A percentile compares a stretch with the other conserved stretches of the same genome.
phyloP scores from a whole-genome alignment of 2,888 invertebrate species.

The Pocota personata region DNA sequence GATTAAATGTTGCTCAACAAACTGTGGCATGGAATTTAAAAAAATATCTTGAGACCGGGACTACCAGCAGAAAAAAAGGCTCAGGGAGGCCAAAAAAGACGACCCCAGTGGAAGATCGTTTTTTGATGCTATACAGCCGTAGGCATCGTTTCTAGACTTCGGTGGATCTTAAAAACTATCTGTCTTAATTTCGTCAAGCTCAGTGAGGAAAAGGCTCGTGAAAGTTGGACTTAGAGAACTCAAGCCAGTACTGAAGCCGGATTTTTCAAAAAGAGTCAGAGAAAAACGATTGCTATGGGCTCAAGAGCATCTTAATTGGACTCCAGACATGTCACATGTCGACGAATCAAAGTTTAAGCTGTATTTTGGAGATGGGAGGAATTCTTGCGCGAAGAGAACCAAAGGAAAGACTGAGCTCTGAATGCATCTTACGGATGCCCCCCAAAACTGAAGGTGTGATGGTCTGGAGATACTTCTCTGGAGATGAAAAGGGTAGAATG shows the following conservation, averaged over 20 bases:
- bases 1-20: not conserved
- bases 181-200: not conserved
- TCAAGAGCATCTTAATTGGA: not conserved
- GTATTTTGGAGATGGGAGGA: not conserved
- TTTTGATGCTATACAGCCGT: too few species aligned
- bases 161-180: too few species aligned
- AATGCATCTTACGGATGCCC: not conserved
- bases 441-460: constrained; percentile 1
- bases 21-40: not conserved
- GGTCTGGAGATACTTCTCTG: constrained; percentile 3
- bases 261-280: not conserved
- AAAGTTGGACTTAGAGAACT: not conserved
- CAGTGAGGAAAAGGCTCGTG: not conserved
- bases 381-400: not conserved
- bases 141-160: too few species aligned
- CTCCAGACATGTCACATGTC: not conserved
- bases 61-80: not conserved
- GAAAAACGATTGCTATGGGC: not conserved
- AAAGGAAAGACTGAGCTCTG: not conserved
- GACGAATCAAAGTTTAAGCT: not conserved
- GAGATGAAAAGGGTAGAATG: not conserved
- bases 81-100: not conserved
- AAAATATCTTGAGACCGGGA: not conserved
- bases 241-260: not conserved
- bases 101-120: too few species aligned